Conservation (phyloP, 2,888 invertebrate species). For the Patella depressa region DNA sequence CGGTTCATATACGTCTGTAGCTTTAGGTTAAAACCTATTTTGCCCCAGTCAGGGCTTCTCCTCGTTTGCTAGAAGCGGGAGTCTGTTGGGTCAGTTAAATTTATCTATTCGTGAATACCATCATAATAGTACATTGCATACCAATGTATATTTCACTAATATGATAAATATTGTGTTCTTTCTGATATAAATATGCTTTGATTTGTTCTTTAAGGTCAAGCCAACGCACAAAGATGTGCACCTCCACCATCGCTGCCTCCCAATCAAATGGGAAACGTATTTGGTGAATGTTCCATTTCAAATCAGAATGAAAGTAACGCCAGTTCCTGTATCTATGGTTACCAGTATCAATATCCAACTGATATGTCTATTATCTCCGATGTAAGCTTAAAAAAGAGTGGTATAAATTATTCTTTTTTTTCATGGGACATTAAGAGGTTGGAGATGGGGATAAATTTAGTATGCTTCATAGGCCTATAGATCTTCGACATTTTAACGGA, state of each 20-base stretch:
- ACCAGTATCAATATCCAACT: background rate
- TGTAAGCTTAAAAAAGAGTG: background rate
- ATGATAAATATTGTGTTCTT: too few relatives aligned
- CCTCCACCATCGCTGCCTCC: background rate
- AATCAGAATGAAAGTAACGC: background rate
- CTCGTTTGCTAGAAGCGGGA: background rate
- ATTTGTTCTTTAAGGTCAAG: background rate
- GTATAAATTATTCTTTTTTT: too few relatives aligned
- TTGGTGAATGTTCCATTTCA: background rate
- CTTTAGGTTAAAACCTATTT: background rate
- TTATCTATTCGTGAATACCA: too few relatives aligned
- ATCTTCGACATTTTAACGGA: too few relatives aligned
- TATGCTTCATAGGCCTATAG: too few relatives aligned
- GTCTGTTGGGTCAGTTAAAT: background rate
- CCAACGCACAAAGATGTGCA: background rate
- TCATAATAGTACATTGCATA: too few relatives aligned
- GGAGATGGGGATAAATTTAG: too few relatives aligned
- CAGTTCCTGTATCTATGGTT: background rate
- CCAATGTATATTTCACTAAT: too few relatives aligned
- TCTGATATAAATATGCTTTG: too few relatives aligned
- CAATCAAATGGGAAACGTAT: background rate
- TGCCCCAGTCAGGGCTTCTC: background rate
- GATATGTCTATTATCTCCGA: background rate
- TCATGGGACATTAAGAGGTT: too few relatives aligned
- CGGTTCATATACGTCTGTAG: too few relatives aligned